These are phyloP conservation scores for Xenentodon cancila DNA, from an alignment of 2,797 vertebrate genomes.

Conservation along the genomic window DNA sequence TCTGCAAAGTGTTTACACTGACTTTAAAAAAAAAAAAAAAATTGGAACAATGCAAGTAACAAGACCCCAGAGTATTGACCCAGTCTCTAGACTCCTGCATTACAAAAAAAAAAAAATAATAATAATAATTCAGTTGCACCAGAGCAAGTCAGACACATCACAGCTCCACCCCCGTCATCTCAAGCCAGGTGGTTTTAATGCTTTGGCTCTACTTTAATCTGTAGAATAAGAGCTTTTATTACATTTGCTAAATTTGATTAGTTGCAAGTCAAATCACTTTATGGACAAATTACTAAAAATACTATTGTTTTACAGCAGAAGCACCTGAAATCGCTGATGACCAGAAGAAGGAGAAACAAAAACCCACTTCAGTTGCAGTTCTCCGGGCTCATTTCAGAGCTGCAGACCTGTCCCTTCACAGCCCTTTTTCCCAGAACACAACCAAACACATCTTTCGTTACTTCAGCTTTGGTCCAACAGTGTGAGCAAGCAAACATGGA, in stretches of 20 bases:
- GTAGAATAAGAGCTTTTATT: background rate
- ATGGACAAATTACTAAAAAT: constrained; percentile 4
- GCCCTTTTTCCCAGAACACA: constrained; percentile 16
- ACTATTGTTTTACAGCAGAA: constrained; percentile 10
- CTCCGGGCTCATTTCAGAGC: background rate
- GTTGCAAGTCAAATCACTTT: background rate
- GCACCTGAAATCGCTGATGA: constrained; percentile 9
- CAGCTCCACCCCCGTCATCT: too few species aligned
- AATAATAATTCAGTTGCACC: too few species aligned
- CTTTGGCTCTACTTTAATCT: background rate
- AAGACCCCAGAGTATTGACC: too few species aligned
- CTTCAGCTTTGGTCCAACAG: constrained; percentile 23
- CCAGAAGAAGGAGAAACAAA: constrained; percentile 9
- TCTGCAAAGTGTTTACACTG: too few species aligned
- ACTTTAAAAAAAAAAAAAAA: too few species aligned
- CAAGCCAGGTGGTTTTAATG: background rate
- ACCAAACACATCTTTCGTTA: constrained; percentile 40
- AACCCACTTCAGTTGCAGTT: background rate
- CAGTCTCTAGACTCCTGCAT: too few species aligned
- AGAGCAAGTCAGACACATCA: too few species aligned
- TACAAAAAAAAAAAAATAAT: too few species aligned
- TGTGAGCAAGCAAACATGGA: constrained; percentile 27
- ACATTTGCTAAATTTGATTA: background rate
- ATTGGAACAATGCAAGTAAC: too few species aligned
- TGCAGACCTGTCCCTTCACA: background rate